These are phyloP conservation scores for Epinephelus cyanopodus DNA, from an alignment of 2,113 vertebrate species.

Conservation along the genomic window DNA sequence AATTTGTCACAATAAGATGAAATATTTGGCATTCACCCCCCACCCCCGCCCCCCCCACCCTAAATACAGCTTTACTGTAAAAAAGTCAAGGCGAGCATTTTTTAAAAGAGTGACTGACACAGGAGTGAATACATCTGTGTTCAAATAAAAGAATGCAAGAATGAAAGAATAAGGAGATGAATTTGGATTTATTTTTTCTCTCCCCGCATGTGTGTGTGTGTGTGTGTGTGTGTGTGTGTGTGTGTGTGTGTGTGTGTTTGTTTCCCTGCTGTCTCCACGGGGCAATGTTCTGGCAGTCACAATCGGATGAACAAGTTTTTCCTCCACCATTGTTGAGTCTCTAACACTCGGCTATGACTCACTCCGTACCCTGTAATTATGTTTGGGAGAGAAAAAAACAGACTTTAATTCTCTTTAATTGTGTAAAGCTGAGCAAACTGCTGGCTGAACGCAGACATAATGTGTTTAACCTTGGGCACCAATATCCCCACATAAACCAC, in stretches of 20 bases:
- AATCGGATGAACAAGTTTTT: conserved; percentile 79
- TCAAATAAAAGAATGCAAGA: conserved; percentile 62
- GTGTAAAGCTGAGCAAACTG: conserved; percentile 64
- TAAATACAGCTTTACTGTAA: conserved; percentile 54
- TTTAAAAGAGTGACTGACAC: conserved; percentile 55
- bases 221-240: background rate
- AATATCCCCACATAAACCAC: conserved; percentile 56
- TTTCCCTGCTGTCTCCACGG: conserved; percentile 69
- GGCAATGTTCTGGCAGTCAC: conserved; percentile 76
- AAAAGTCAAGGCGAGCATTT: conserved; percentile 29
- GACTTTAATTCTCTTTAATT: conserved; percentile 78
- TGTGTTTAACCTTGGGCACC: conserved; percentile 70
- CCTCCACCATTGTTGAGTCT: conserved; percentile 71
- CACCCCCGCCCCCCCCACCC: background rate
- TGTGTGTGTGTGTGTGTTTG: conserved; percentile 55
- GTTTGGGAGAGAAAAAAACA: conserved; percentile 62
- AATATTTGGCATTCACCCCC: conserved; percentile 55
- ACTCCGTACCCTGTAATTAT: conserved; percentile 78
- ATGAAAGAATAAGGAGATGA: conserved; percentile 64
- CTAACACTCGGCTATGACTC: conserved; percentile 71
- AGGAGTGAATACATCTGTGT: conserved; percentile 59
- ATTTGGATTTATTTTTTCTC: conserved; percentile 64
- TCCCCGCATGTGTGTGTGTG: background rate
- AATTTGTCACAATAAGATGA: conserved; percentile 50
- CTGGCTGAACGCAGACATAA: conserved; percentile 47